Base-by-base conservation (phyloP, 1,140 invertebrate genomes). In the Drosophila grimshawi region DNA sequence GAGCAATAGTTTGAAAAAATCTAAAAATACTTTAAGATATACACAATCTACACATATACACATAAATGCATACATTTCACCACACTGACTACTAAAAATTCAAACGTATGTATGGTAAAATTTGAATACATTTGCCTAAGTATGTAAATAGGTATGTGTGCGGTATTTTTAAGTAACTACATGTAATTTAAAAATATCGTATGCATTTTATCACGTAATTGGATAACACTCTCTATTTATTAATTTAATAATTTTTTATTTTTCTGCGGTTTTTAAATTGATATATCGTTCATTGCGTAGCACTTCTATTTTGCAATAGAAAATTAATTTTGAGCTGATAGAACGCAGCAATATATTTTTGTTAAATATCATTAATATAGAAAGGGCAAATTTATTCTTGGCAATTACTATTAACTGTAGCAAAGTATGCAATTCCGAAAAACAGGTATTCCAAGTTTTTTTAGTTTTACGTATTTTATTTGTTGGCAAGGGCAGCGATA, bases 61-160 rank as follows among this genome's bases (percentile, higher is more conserved):
- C n/a, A n/a, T n/a, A n/a, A 3, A n/a, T 43, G 39, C 10, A 43
- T n/a, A n/a, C 10, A 1, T 19, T 30, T 30, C 68, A 43, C 45
- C 30, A 35, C 57, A 45, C 29, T 27, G 6, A 27, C 29, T 52
- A 48, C 51, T 78, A 55, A 64, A 83, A 65, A 78, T 75, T 75
- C 60, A 79, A 57, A 46, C 27, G 32, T 30, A 48, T 79, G 80
- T 55, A 64, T 33, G 8, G 29, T 32, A 43, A 57, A 64, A 77
- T 77, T 83, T 69, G 60, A 63, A 76, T 83, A 46, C 19, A 37
- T 29, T 19, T 19, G 19, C 19, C 19, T 66, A 73, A 60, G 46
- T 19, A 19, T 19, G 19, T 19, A 19, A 19, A 29, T 27, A 45
- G 19, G 57, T 46, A 57, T 49, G 46, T 66, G 57, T 59, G 55